phyloP scores from a whole-genome alignment of 2,797 vertebrate species.

The Antennarius maculatus region DNA sequence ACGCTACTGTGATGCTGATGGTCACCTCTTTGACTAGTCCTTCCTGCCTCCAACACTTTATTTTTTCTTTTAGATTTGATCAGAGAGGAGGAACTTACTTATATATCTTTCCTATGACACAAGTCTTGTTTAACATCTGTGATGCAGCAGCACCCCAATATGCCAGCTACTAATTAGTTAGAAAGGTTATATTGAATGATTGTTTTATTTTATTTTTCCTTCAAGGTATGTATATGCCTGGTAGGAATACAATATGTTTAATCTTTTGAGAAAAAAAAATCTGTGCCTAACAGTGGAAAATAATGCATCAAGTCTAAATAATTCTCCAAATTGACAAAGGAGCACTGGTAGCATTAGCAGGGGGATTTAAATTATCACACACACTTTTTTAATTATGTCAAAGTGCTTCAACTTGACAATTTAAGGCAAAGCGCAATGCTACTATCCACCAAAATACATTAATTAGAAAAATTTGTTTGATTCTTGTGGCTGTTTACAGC shows the following conservation, averaged over 20 bases:
- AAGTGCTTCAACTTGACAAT: conserved; percentile 60
- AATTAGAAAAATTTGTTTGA: conserved; percentile 76
- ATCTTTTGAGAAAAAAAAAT: conserved; percentile 6
- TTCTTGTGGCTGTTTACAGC: conserved; percentile 74
- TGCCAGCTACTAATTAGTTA: conserved; percentile 55
- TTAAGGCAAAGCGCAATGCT: conserved; percentile 62
- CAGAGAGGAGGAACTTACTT: conserved; percentile 81
- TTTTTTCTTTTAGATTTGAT: conserved; percentile 85
- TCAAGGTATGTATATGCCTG: conserved; percentile 25
- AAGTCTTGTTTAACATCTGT: conserved; percentile 86
- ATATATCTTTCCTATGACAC: conserved; percentile 83
- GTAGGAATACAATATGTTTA: conserved; percentile 13
- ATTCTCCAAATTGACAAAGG: conserved; percentile 30
- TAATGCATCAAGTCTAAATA: conserved; percentile 13
- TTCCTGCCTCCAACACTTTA: conserved; percentile 83
- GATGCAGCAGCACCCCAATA: conserved; percentile 76
- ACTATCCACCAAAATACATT: conserved; percentile 60
- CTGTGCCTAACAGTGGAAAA: conserved; percentile 9
- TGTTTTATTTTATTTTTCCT: conserved; percentile 51
- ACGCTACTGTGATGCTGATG: conserved; percentile 79
- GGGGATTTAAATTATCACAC: conserved; percentile 40
- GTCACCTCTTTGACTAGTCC: conserved; percentile 86
- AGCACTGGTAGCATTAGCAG: conserved; percentile 15
- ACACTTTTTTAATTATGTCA: conserved; percentile 59
- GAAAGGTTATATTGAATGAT: conserved; percentile 56